Conservation (phyloP, 2,113 vertebrate genomes). For the Sakesphorus luctuosus region DNA sequence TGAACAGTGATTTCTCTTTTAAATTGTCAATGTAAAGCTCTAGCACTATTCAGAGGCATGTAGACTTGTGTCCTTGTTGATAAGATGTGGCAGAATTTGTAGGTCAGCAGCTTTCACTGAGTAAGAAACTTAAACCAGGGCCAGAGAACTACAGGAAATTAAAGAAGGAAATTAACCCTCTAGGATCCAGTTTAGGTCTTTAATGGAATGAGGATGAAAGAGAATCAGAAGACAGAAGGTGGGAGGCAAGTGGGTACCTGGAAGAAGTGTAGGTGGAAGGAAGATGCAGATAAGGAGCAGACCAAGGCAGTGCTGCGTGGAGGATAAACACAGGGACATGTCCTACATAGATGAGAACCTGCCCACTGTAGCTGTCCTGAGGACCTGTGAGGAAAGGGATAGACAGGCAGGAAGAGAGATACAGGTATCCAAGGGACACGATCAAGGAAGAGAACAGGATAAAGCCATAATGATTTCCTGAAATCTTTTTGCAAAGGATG, state of each 20-base stretch:
- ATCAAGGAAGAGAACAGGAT: background rate
- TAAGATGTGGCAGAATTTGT: background rate
- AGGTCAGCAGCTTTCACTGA: background rate
- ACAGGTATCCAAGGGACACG: background rate
- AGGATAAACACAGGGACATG: background rate
- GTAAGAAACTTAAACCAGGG: background rate
- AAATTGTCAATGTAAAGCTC: background rate
- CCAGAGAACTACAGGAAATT: background rate
- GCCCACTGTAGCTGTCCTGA: background rate
- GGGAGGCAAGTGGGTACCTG: accelerated
- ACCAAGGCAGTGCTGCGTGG: background rate
- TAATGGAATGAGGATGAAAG: background rate
- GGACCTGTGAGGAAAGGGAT: background rate
- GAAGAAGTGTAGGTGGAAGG: background rate
- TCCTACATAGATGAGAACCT: background rate
- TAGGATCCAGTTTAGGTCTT: background rate
- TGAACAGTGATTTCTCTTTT: background rate
- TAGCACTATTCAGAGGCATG: background rate
- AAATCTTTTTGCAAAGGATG: background rate
- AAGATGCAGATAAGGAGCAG: background rate
- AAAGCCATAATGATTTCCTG: background rate
- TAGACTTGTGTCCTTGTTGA: background rate
- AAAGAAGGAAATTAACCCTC: background rate
- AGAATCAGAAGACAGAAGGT: background rate
- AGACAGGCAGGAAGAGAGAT: background rate